Evolutionary conservation across 2,888 invertebrate species (phyloP).

Genomic region (Calliphora vomitoria): DNA sequence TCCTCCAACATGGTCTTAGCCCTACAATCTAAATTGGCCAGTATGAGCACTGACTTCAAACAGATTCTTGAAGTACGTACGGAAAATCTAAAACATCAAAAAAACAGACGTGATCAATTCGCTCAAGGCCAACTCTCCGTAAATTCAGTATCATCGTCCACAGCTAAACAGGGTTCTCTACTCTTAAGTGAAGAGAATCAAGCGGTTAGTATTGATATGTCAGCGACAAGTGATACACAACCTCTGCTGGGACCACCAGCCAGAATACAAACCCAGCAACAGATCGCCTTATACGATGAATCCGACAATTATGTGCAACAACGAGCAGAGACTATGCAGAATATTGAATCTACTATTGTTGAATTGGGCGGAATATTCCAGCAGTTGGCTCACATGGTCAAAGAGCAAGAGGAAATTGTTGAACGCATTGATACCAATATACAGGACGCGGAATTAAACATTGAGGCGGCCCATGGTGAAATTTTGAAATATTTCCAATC

Average conservation of each 20-base stretch:
- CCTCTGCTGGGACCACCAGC: slow-evolving; percentile 84
- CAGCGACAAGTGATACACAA: slow-evolving; percentile 84
- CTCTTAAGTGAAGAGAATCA: slow-evolving; percentile 87
- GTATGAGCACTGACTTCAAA: slow-evolving; percentile 99
- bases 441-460: slow-evolving; percentile 97
- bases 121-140: slow-evolving; percentile 86
- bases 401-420: slow-evolving; percentile 94
- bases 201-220: slow-evolving; percentile 94
- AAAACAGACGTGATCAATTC: slow-evolving; percentile 94
- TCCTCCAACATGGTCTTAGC: slow-evolving; percentile 97
- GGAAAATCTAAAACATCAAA: slow-evolving; percentile 98
- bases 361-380: slow-evolving; percentile 99
- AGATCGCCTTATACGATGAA: slow-evolving; percentile 92
- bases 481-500: slow-evolving; percentile 99
- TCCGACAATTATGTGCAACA: slow-evolving; percentile 95
- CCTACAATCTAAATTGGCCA: slow-evolving; percentile 96
- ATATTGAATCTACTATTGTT: slow-evolving; percentile 99
- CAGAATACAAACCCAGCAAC: slow-evolving; percentile 85
- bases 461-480: slow-evolving; percentile 98
- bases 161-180: slow-evolving; percentile 84
- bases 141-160: slow-evolving; percentile 87
- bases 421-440: slow-evolving; percentile 99
- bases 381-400: slow-evolving; percentile 97
- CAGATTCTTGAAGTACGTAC: slow-evolving; percentile 98
- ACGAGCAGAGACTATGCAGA: slow-evolving; percentile 99